These are phyloP conservation scores for Agrochola macilenta DNA, from an alignment of 2,888 invertebrate species.

Conservation along the genomic window DNA sequence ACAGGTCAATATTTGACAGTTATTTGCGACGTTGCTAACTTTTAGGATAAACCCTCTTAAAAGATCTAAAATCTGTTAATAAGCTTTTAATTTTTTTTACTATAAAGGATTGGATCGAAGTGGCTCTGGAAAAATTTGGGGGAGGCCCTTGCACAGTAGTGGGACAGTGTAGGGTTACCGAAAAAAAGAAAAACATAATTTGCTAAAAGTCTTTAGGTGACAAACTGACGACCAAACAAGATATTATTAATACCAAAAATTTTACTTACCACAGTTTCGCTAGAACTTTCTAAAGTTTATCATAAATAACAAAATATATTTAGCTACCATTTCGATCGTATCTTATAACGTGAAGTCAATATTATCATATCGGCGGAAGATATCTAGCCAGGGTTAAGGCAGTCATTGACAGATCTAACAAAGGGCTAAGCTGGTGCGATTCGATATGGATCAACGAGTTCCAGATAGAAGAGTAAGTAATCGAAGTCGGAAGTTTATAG, in stretches of 20 bases:
- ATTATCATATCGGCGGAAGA: slow-evolving; percentile 10
- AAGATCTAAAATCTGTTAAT: not conserved
- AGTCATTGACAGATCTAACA: slow-evolving; percentile 5
- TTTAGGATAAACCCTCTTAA: too few species aligned
- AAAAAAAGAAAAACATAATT: not conserved
- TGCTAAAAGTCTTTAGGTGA: too few species aligned
- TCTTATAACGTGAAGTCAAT: not conserved
- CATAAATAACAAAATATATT: not conserved
- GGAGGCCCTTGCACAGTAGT: not conserved
- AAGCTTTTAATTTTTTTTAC: not conserved
- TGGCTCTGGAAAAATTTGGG: not conserved
- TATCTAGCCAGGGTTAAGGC: not conserved
- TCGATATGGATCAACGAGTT: not conserved
- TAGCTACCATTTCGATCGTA: not conserved
- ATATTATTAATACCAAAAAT: not conserved
- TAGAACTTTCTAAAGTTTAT: not conserved
- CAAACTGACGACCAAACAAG: not conserved
- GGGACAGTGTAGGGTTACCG: not conserved
- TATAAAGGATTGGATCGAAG: not conserved
- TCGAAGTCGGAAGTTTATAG: not conserved
- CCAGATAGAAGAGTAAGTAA: not conserved
- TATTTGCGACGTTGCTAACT: too few species aligned
- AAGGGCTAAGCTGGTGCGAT: not conserved
- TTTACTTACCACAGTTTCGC: not conserved
- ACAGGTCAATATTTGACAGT: too few species aligned